These are phyloP conservation scores for Turnix velox DNA, from an alignment of 2,113 vertebrate species.

Conservation along the genomic window DNA sequence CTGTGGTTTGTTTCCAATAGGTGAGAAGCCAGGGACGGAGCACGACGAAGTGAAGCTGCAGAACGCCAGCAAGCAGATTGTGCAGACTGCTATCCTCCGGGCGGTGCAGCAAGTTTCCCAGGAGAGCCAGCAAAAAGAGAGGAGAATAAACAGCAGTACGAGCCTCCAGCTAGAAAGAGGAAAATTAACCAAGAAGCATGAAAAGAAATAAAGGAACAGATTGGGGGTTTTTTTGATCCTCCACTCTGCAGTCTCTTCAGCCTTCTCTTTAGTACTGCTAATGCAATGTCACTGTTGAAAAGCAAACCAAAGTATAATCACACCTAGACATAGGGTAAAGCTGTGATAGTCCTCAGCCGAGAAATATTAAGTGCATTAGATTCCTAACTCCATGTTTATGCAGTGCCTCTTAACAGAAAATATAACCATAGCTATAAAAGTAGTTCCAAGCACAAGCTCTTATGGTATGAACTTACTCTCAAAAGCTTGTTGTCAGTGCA, in stretches of 20 bases:
- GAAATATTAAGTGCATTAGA: slow-evolving; percentile 52
- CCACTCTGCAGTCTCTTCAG: neutral
- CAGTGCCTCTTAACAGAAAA: slow-evolving; percentile 52
- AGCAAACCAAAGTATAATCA: slow-evolving; percentile 67
- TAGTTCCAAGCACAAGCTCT: slow-evolving; percentile 44
- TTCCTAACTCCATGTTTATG: slow-evolving; percentile 11
- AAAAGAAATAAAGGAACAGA: slow-evolving; percentile 66
- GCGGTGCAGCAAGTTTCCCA: slow-evolving; percentile 77
- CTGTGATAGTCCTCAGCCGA: slow-evolving; percentile 31
- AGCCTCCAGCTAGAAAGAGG: slow-evolving; percentile 47
- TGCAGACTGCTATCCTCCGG: slow-evolving; percentile 75
- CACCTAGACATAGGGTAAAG: slow-evolving; percentile 40
- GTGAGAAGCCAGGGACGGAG: slow-evolving; percentile 69
- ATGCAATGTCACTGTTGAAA: slow-evolving; percentile 35
- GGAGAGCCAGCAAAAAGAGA: slow-evolving; percentile 64
- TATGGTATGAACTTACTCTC: neutral
- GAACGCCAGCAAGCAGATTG: slow-evolving; percentile 78
- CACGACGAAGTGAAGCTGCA: slow-evolving; percentile 75
- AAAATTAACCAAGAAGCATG: slow-evolving; percentile 68
- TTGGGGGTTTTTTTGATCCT: neutral
- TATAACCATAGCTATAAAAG: neutral
- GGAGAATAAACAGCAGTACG: neutral
- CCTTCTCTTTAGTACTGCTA: slow-evolving; percentile 57
- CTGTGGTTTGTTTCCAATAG: slow-evolving; percentile 24
- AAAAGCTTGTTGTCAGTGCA: slow-evolving; percentile 20